Conservation (phyloP, 1,140 invertebrate species). For the Drosophila littoralis region DNA sequence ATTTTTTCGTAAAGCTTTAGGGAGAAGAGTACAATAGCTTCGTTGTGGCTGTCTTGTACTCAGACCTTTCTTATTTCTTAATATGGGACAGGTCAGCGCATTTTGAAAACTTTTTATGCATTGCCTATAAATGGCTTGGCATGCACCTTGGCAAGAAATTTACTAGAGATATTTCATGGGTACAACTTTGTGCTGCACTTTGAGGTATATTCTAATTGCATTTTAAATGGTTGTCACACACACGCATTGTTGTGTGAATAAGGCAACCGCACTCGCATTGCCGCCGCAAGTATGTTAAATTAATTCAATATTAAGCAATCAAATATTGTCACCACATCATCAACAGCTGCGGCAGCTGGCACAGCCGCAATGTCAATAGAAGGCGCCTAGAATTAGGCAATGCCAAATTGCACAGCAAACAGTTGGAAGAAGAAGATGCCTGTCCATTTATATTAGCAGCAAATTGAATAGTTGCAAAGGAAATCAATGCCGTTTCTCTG, state of each 20-base stretch:
- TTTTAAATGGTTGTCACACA: conserved; percentile 53
- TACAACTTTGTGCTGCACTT: conserved; percentile 37
- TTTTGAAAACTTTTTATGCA: conserved; percentile 52
- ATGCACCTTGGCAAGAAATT: conserved; percentile 36
- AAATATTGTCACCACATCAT: conserved; percentile 80
- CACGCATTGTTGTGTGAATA: conserved; percentile 19
- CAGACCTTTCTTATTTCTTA: conserved; percentile 19
- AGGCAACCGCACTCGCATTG: conserved; percentile 47
- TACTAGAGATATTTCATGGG: conserved; percentile 25
- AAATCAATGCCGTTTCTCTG: conserved; percentile 4
- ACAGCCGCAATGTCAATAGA: conserved; percentile 34
- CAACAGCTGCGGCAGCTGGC: conserved; percentile 62
- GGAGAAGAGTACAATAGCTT: conserved; percentile 6
- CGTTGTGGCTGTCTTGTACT: not conserved
- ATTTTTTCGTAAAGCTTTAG: too few species aligned
- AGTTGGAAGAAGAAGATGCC: conserved; percentile 19
- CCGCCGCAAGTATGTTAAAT: conserved; percentile 74
- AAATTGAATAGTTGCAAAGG: conserved; percentile 2
- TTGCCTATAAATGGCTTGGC: conserved; percentile 59
- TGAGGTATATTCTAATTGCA: conserved; percentile 62
- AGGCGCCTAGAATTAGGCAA: conserved; percentile 59
- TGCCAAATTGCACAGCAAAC: conserved; percentile 70
- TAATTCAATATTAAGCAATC: conserved; percentile 81
- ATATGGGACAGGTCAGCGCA: conserved; percentile 67
- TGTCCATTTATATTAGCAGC: conserved; percentile 20